Conservation (phyloP, 2,113 vertebrate species). For the Indri indri region DNA sequence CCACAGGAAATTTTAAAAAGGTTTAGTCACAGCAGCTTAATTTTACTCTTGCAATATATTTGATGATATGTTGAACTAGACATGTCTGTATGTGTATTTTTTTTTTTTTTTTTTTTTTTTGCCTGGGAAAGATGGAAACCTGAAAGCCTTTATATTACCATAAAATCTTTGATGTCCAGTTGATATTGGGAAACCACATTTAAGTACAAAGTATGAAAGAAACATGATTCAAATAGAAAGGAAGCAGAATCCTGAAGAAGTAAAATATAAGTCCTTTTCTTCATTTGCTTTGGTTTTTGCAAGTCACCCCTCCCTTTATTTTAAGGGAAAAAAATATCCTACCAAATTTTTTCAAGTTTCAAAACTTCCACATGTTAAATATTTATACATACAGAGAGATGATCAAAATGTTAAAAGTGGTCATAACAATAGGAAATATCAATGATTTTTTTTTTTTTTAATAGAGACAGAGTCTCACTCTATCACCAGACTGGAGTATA, state of each 20-base stretch:
- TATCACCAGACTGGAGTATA: no score
- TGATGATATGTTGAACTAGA: constrained; percentile 41
- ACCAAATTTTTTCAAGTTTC: constrained; percentile 59
- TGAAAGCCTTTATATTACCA: constrained; percentile 33
- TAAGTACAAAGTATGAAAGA: not conserved
- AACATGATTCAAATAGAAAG: not conserved
- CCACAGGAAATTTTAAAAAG: not conserved
- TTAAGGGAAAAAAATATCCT: not conserved
- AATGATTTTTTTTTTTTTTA: constrained; percentile 32
- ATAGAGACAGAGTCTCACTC: no score
- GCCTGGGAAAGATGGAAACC: not conserved
- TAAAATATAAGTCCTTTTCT: constrained; percentile 39
- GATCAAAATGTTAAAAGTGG: constrained; percentile 62
- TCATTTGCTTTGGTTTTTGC: constrained; percentile 16
- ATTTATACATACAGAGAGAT: constrained; percentile 60
- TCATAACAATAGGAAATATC: constrained; percentile 49
- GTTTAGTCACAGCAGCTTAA: not conserved
- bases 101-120: constrained; percentile 12
- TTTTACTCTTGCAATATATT: not conserved
- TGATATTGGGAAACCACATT: not conserved
- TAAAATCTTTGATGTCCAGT: constrained; percentile 43
- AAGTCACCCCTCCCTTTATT: not conserved
- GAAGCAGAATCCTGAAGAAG: constrained; percentile 1
- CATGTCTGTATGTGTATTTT: not conserved
- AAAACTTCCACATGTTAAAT: constrained; percentile 30